Evolutionary conservation across 1,140 invertebrate genomes (phyloP), one percentile per base, ranked within the genome.

Genomic region (Capitella teleta): DNA sequence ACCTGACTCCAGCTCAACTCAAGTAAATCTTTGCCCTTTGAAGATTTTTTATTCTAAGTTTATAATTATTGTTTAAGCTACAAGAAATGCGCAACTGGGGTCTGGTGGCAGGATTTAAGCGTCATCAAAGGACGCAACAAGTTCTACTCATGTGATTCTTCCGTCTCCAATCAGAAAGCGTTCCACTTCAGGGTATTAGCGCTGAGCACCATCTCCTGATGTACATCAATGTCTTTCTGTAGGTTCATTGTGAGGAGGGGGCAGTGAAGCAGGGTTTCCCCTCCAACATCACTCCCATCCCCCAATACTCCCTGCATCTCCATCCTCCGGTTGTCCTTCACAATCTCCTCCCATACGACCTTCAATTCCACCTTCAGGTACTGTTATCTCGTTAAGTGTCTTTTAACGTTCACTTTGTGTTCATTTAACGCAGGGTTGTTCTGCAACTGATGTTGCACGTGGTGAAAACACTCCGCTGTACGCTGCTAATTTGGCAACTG

Each of bases 61-160:
- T n/a, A n/a, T n/a, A n/a, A n/a, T n/a, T n/a, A n/a, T 38, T 42
- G 41, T 57, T 80, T 75, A 52, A 80, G 79, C 47, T 82, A 83
- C 63, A 77, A 82, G 58, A 77, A 82, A 0, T 82, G 82, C 34
- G 77, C 78, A 6, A 77, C 77, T 53, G 80, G 81, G 8, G 77
- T 87, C 10, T 87, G 82, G 79, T 89, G 86, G 86, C 80, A 80
- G 70, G 85, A 88, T 52, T 70, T 87, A 40, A 78, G 78, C 1
- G 76, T 77, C 4, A 79, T 80, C 57, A 70, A 70, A 40, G 70
- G 70, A 16, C 66, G 60, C 36, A 52, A 59, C 16, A 66, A 63
- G 49, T 61, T 56, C 47, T 62, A 66, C 30, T 56, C 58, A 18
- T 74, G 70, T 56, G 50, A 52, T 19, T 55, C 63, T n/a, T 49